Evolutionary conservation across 2,113 vertebrate genomes (phyloP).

Genomic region (Poeciliopsis occidentalis): DNA sequence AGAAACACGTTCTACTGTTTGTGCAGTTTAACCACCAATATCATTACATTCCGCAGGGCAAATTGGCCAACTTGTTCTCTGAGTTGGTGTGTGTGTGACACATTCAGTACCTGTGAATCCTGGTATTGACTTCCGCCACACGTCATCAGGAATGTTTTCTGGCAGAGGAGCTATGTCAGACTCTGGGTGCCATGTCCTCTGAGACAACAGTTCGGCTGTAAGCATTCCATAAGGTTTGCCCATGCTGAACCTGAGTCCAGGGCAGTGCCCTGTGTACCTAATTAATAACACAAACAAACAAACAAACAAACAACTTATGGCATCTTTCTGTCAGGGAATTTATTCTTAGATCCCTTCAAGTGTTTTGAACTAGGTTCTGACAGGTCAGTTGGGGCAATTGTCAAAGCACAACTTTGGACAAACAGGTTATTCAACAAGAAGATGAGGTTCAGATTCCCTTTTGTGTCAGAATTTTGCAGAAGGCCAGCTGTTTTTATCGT

Average conservation of each 20-base stretch:
- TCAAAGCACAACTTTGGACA: background rate
- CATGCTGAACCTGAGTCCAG: constrained; percentile 77
- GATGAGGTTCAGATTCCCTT: background rate
- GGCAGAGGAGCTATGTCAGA: background rate
- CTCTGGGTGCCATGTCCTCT: background rate
- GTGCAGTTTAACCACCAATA: no score
- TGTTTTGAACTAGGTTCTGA: no score
- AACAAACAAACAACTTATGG: background rate
- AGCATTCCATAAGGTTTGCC: constrained; percentile 78
- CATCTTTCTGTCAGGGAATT: no score
- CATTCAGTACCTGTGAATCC: constrained; percentile 81
- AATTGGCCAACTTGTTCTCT: no score
- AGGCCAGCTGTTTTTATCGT: no score
- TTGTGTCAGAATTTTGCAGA: background rate
- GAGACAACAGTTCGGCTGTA: constrained; percentile 70
- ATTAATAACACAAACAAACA: background rate
- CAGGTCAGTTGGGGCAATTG: no score
- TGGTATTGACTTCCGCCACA: constrained; percentile 72
- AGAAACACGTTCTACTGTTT: no score
- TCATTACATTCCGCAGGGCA: no score
- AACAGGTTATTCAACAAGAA: background rate
- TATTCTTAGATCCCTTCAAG: no score
- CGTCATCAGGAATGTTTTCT: constrained; percentile 17
- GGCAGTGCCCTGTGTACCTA: constrained; percentile 83
- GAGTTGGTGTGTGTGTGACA: background rate